These are phyloP conservation scores for Orbicella faveolata DNA, from an alignment of 64 coral and sea anemone species.

Conservation along the genomic window DNA sequence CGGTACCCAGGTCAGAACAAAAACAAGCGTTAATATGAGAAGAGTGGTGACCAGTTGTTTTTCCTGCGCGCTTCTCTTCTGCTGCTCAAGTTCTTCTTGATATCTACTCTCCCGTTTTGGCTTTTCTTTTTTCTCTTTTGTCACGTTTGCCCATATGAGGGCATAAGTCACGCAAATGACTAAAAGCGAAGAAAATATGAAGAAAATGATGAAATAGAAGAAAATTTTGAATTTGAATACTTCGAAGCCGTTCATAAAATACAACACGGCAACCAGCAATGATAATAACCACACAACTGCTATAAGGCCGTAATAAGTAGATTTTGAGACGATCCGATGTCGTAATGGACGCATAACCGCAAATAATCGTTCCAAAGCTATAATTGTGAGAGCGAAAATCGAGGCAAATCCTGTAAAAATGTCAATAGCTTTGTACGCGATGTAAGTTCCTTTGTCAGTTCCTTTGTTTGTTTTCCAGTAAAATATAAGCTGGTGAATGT, in stretches of 20 bases:
- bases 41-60: slow-evolving; percentile 64
- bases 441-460: not conserved
- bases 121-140: not conserved
- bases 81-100: slow-evolving; percentile 25
- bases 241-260: slow-evolving; percentile 63
- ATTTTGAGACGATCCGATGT: slow-evolving; percentile 56
- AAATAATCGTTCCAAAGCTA: slow-evolving; percentile 68
- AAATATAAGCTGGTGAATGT: slow-evolving; percentile 66
- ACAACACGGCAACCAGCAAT: slow-evolving; percentile 45
- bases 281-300: slow-evolving; percentile 72
- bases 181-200: slow-evolving; percentile 56
- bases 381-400: slow-evolving; percentile 80
- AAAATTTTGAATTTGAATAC: slow-evolving; percentile 65
- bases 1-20: slow-evolving; percentile 81
- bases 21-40: slow-evolving; percentile 76
- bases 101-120: slow-evolving; percentile 1
- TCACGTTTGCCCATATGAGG: slow-evolving; percentile 71
- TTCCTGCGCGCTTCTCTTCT: slow-evolving; percentile 26
- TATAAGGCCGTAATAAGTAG: slow-evolving; percentile 54
- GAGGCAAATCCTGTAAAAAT: slow-evolving; percentile 85
- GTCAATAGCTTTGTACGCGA: slow-evolving; percentile 62
- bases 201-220: slow-evolving; percentile 74
- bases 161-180: slow-evolving; percentile 76
- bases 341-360: slow-evolving; percentile 73
- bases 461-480: slow-evolving; percentile 57